Base-by-base conservation (phyloP, 2,888 invertebrate species). In the Patella ulyssiponensis region DNA sequence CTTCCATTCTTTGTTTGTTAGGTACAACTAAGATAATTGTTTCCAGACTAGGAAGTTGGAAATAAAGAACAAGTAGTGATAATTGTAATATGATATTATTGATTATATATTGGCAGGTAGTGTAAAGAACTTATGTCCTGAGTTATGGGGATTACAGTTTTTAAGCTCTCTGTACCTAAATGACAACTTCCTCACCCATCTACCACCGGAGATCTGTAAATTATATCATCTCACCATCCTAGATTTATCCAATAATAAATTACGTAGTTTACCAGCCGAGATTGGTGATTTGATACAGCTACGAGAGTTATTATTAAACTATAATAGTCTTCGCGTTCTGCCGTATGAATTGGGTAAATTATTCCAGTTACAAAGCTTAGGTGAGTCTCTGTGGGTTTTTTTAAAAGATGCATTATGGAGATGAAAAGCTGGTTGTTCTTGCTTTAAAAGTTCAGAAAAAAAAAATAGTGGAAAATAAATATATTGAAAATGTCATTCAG, bases 331-430 rank as follows among this genome's bases (percentile, higher is more conserved):
- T 87, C 94, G 98, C 85, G 95, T 96, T 87, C 94, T 99, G 90
- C 99, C 99, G 3, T 98, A 96, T 92, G 98, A 99, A 93, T 94
- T 99, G 88, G 99, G 99, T 87, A 98, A 98, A 93, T 94, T 99
- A 88, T 99, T 99, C 93, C 97, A 98, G 93, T 94, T 99, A 84
- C 96, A 97, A 92, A 94, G 96, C 89, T 94, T 99, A 86, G 97
- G 98, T 90, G 94, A 75, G 86, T 77, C 54, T 69, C n/a, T 64
- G 9, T 20, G 11, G 12, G 5, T 58, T 15, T 9, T 15, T 20
- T 9, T 58, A 1, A 44, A 44, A 7, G 44, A 44, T 44, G 44
- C 44, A 44, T 44, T 44, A 33, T 33, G 5, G 5, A 44, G 44
- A 44, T 44, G 0, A 44, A 44, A 3, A 44, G 44, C 44, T 44